phyloP scores from a whole-genome alignment of 2,113 vertebrate species.

The Nothocercus julius region DNA sequence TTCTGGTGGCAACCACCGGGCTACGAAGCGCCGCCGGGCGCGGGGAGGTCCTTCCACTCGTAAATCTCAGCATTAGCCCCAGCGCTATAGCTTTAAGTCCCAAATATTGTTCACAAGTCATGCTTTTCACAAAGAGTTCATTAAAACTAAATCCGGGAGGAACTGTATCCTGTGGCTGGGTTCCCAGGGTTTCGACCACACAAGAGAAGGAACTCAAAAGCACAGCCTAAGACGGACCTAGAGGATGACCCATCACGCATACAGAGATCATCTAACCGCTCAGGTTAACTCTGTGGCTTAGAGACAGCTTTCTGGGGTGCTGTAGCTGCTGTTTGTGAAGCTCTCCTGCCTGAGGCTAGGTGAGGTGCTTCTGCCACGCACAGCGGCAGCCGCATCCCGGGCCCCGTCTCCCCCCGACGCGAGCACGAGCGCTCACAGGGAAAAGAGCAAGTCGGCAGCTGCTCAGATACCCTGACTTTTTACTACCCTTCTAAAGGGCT shows the following conservation, averaged over 20 bases:
- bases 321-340: background rate
- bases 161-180: background rate
- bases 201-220: background rate
- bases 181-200: background rate
- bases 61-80: background rate
- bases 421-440: background rate
- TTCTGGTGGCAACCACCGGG: background rate
- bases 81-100: background rate
- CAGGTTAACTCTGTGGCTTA: background rate
- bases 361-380: background rate
- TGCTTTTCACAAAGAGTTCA: background rate
- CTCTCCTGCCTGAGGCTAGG: background rate
- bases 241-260: background rate
- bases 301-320: background rate
- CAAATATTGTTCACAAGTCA: background rate
- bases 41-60: background rate
- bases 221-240: background rate
- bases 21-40: background rate
- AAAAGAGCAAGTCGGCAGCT: background rate
- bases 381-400: background rate
- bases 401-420: background rate
- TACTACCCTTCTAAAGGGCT: background rate
- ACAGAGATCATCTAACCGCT: background rate
- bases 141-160: background rate
- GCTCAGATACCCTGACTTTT: background rate